Evolutionary conservation across 2,888 invertebrate species (phyloP).

Genomic region (Drosophila colorata): DNA sequence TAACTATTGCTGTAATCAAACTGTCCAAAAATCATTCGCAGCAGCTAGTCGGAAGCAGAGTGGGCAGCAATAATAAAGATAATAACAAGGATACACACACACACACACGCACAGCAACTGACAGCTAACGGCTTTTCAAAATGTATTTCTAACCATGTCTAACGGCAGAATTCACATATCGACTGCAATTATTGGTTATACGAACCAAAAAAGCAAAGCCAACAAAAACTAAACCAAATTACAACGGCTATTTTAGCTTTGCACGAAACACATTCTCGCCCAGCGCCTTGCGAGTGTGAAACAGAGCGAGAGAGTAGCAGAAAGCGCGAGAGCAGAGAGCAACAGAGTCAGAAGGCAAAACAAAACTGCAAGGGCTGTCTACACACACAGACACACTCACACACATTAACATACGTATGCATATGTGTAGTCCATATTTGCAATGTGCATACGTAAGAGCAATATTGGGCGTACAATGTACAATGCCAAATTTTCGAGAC

Average conservation of each 20-base stretch:
- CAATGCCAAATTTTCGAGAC: slow-evolving; percentile 20
- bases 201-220: slow-evolving; percentile 21
- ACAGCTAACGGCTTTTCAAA: slow-evolving; percentile 36
- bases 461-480: slow-evolving; percentile 40
- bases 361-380: slow-evolving; percentile 62
- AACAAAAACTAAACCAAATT: slow-evolving; percentile 34
- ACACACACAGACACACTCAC: slow-evolving; percentile 8
- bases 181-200: slow-evolving; percentile 42
- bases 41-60: slow-evolving; percentile 6
- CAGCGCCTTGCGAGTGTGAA: slow-evolving; percentile 17
- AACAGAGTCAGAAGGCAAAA: slow-evolving; percentile 49
- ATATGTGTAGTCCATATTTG: not conserved
- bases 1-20: slow-evolving; percentile 2
- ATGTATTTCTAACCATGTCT: slow-evolving; percentile 1
- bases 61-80: slow-evolving; percentile 14
- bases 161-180: slow-evolving; percentile 5
- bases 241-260: slow-evolving; percentile 58
- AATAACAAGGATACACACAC: slow-evolving; percentile 22
- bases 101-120: slow-evolving; percentile 2
- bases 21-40: not conserved
- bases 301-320: slow-evolving; percentile 16
- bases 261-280: slow-evolving; percentile 36
- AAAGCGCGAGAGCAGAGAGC: slow-evolving; percentile 18
- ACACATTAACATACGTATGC: slow-evolving; percentile 1
- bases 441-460: slow-evolving; percentile 51